Base-by-base conservation (phyloP, 2,888 invertebrate species). In the Harpagoxenus sublaevis region DNA sequence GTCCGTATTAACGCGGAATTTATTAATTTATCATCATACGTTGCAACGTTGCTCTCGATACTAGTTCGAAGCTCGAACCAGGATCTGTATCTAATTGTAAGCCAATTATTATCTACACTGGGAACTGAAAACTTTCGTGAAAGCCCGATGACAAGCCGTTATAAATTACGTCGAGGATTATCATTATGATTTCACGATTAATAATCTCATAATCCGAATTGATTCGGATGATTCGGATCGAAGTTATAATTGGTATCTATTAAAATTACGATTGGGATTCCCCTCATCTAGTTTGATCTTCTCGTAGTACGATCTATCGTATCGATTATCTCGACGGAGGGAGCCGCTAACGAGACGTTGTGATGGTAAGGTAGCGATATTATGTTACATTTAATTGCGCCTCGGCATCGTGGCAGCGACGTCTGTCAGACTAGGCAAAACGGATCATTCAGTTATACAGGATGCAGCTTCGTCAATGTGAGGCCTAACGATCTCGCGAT, bases 321-420 rank as follows among this genome's bases (percentile, higher is more conserved):
- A 86, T 89, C 89, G 84, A 89, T 89, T 88, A 85, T 78, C 81
- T 45, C 77, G 45, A 15, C 51, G 63, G 83, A 79, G 2, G 18
- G 48, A 18, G 53, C 82, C 83, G 85, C 87, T 89, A 89, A 89
- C 84, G 89, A 89, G 83, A 87, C 84, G 85, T 71, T 85, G 85
- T 70, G 81, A 85, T 70, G 79, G 51, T 84, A 85, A 84, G 88
- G 83, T 75, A 82, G 85, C 82, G 84, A 87, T 85, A 89, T 89
- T 87, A 87, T 83, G 87, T 89, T 88, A 89, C 89, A 86, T 88
- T 89, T 89, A 86, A 82, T 81, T 45, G 68, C 81, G 83, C 48
- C 45, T 65, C 55, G 51, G 35, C 66, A 48, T 28, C n/a, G 60
- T 39, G 53, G 81, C 51, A 31, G n/a, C 70, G 82, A 60, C 85